Evolutionary conservation across 2,113 vertebrate genomes (phyloP), one percentile per base, ranked within the genome.

Genomic region (Larimichthys crocea): DNA sequence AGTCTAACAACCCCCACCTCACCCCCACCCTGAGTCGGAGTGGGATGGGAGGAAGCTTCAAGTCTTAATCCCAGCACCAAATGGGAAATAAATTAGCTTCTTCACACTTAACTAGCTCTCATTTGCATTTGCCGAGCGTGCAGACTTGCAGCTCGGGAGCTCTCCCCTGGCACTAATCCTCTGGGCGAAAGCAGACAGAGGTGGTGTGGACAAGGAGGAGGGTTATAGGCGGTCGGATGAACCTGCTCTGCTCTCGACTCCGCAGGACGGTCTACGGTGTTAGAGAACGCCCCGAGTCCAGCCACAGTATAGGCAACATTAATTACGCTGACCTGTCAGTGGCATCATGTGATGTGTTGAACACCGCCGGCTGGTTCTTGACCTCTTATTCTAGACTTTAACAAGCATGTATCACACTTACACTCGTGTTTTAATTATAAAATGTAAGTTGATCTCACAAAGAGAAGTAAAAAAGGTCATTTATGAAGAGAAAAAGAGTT

Each of bases 51-150:
- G 92, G 91, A 95, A 94, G 93, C 95, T 96, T 94, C 93, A 95
- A 94, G 92, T 95, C 94, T 95, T 96, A 95, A 95, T 96, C 95
- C 94, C 89, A 88, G 93, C 93, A 92, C 93, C 85, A 95, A 96
- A 96, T 95, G 95, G 94, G 94, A 96, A 96, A 96, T 96, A 96
- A 96, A 96, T 96, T 93, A 96, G 95, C 94, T 94, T 96, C 95
- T 96, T 96, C 95, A 96, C 95, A 96, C 95, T 96, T 96, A 96
- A 96, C 94, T 96, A 96, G 95, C 94, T 94, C 95, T 92, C 84
- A 94, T 96, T 95, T 95, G 93, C 94, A 95, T 95, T 95, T 94
- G 87, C 91, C 85, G 49, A 94, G 90, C 88, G 85, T 79, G 88
- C 88, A 92, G 84, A 80, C 89, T 40, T 86, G 91, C 90, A 84